A percentile compares a stretch with the other conserved stretches of the same genome.
Conservation (phyloP, 1,140 invertebrate species). For the Neodiprion fabricii region DNA sequence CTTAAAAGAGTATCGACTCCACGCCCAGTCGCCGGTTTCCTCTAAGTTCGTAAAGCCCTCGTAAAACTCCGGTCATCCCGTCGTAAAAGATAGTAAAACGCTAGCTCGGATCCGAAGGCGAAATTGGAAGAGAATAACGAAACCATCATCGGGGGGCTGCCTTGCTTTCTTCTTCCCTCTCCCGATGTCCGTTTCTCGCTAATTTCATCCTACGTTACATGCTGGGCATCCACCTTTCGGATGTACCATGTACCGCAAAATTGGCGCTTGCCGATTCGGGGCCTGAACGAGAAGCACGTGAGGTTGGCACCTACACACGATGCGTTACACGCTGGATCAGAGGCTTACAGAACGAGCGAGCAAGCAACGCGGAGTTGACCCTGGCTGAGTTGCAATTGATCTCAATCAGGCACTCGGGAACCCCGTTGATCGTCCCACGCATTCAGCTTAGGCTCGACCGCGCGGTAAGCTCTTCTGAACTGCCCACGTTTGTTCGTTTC, state of each 20-base stretch:
- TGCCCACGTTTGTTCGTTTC: neutral
- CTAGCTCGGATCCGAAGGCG: neutral
- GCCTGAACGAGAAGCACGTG: neutral
- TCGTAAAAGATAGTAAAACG: neutral
- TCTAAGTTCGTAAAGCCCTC: slow-evolving; percentile 15
- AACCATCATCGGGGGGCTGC: neutral
- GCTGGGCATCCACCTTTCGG: slow-evolving; percentile 25
- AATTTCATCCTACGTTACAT: slow-evolving; percentile 26
- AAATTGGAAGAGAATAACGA: too few relatives aligned
- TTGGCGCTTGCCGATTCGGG: slow-evolving; percentile 16
- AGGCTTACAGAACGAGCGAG: too few relatives aligned
- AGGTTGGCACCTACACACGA: neutral
- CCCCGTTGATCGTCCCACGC: neutral
- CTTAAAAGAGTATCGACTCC: slow-evolving; percentile 31
- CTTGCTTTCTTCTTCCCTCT: neutral
- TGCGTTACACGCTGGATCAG: too few relatives aligned
- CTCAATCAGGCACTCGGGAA: slow-evolving; percentile 46
- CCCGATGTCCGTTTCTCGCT: slow-evolving; percentile 25
- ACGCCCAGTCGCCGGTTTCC: slow-evolving; percentile 43
- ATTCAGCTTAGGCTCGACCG: neutral
- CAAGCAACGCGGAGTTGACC: slow-evolving; percentile 41
- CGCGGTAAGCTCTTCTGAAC: neutral
- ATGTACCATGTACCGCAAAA: slow-evolving; percentile 22
- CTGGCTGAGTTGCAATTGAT: slow-evolving; percentile 55
- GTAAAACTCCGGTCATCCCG: neutral